Conservation (phyloP, 2,888 invertebrate species). For the Stenichneumon culpator region DNA sequence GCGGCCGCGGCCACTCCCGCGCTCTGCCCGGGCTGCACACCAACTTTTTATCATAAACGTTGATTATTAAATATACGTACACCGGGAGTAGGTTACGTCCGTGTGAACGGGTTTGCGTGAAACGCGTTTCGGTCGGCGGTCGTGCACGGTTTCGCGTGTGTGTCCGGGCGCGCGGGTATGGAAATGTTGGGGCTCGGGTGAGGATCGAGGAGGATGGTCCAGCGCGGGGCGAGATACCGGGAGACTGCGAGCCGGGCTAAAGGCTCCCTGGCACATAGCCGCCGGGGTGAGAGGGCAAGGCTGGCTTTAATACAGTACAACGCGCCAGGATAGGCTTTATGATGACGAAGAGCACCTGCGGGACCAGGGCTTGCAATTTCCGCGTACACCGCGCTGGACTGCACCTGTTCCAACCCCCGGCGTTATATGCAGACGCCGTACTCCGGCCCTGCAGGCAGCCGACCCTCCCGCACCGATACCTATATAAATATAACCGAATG, state of each 20-base stretch:
- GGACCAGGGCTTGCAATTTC: slow-evolving; percentile 84
- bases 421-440: slow-evolving; percentile 60
- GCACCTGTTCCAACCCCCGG: slow-evolving; percentile 80
- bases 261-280: slow-evolving; percentile 46
- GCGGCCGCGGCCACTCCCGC: not conserved
- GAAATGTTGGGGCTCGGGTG: slow-evolving; percentile 57
- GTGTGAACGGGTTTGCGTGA: slow-evolving; percentile 51
- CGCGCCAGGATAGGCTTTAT: slow-evolving; percentile 83
- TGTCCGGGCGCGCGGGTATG: slow-evolving; percentile 46
- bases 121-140: slow-evolving; percentile 46
- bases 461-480: slow-evolving; percentile 18
- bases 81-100: slow-evolving; percentile 62
- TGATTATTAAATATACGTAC: slow-evolving; percentile 79
- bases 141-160: slow-evolving; percentile 24
- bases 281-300: slow-evolving; percentile 72
- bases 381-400: slow-evolving; percentile 77
- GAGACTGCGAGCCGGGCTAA: slow-evolving; percentile 57
- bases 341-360: slow-evolving; percentile 85
- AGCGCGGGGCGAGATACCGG: slow-evolving; percentile 60
- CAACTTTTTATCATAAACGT: slow-evolving; percentile 84
- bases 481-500: slow-evolving; percentile 57
- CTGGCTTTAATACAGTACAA: slow-evolving; percentile 83
- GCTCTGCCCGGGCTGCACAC: slow-evolving; percentile 22
- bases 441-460: slow-evolving; percentile 32
- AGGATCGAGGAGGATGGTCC: slow-evolving; percentile 59